Evolutionary conservation across 2,113 vertebrate species (phyloP).

Genomic region (Corythoichthys intestinalis): DNA sequence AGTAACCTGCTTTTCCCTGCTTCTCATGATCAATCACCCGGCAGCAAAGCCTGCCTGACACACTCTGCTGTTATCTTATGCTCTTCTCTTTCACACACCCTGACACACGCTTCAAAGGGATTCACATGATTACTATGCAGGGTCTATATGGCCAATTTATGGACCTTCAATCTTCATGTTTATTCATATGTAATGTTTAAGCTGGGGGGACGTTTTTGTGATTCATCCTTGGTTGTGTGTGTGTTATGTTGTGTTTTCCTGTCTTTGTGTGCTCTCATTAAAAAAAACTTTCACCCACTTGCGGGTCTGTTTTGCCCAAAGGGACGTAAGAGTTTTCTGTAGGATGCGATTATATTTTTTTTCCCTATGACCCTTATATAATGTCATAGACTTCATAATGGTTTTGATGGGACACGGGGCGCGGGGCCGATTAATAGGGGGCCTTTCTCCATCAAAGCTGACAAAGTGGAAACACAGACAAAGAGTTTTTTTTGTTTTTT

Average conservation of each 20-base stretch:
- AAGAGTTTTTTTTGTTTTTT: no score
- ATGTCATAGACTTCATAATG: no score
- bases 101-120: conserved; percentile 9
- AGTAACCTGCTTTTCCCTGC: conserved; percentile 71
- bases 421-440: not conserved
- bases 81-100: conserved; percentile 19
- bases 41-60: conserved; percentile 51
- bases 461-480: no score
- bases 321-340: not conserved
- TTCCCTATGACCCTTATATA: no score
- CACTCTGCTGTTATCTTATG: conserved; percentile 30
- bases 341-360: not conserved
- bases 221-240: conserved; percentile 15
- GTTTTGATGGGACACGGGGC: no score
- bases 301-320: not conserved
- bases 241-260: conserved; percentile 10
- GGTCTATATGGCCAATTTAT: conserved; percentile 34
- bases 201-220: conserved; percentile 5
- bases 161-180: conserved; percentile 29
- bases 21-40: conserved; percentile 67
- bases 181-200: conserved; percentile 26
- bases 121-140: conserved; percentile 21
- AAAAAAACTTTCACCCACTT: conserved; percentile 7
- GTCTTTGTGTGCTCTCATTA: not conserved
- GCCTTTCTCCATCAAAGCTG: not conserved